Percentiles rank a stretch among this genome's conserved stretches.
Conservation (phyloP, 2,888 invertebrate genomes). For the Caradrina clavipalpis region DNA sequence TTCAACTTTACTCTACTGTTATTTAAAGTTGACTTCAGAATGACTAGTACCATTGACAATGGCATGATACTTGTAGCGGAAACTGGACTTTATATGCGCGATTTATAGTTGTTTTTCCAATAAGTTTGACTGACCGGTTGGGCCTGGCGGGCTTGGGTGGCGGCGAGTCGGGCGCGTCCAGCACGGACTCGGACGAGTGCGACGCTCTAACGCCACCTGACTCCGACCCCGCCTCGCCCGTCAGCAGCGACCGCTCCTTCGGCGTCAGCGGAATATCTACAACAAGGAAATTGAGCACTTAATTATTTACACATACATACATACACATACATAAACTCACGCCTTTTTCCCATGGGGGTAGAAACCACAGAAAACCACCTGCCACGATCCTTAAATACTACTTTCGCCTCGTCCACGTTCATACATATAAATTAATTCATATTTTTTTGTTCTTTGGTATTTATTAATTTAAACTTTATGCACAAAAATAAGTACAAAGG, state of each 20-base stretch:
- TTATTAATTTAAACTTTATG: too few species aligned
- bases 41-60: not conserved
- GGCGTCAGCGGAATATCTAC: slow-evolving; percentile 96
- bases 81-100: slow-evolving; percentile 2
- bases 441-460: too few species aligned
- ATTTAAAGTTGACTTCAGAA: slow-evolving; percentile 27
- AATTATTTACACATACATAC: too few species aligned
- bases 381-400: too few species aligned
- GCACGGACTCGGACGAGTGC: slow-evolving; percentile 95
- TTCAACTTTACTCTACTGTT: not conserved
- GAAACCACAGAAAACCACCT: too few species aligned
- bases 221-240: slow-evolving; percentile 92
- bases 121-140: slow-evolving; percentile 90
- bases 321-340: too few species aligned
- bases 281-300: slow-evolving; percentile 45
- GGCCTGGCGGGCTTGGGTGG: slow-evolving; percentile 98
- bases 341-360: too few species aligned
- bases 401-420: too few species aligned
- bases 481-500: too few species aligned
- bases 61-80: not conserved
- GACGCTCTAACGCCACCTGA: slow-evolving; percentile 92
- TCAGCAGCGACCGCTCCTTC: slow-evolving; percentile 93
- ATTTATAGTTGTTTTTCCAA: not conserved
- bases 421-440: too few species aligned
- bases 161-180: slow-evolving; percentile 92